A percentile compares a stretch with the other conserved stretches of the same genome.
phyloP scores from a whole-genome alignment of 2,113 vertebrate genomes.

The Lasiurus borealis region DNA sequence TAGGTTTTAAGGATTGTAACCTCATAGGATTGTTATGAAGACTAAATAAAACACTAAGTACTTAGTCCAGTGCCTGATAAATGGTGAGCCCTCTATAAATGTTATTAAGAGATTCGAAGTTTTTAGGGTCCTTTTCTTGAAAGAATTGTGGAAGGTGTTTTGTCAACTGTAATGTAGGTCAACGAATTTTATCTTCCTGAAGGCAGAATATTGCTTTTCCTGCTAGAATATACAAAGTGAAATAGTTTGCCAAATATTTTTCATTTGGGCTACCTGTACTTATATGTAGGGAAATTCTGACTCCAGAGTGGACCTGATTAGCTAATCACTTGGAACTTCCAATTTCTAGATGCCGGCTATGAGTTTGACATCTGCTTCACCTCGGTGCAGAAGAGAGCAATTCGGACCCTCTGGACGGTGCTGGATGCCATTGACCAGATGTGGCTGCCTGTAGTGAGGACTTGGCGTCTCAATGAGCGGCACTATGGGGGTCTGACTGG shows the following conservation, averaged over 20 bases:
- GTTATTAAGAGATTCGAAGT: neutral
- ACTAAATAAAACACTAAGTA: conserved; percentile 13
- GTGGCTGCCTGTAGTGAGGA: conserved; percentile 93
- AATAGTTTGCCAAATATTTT: conserved; percentile 1
- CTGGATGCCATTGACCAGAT: conserved; percentile 93
- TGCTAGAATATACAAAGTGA: neutral
- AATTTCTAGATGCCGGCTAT: conserved; percentile 89
- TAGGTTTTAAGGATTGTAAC: neutral
- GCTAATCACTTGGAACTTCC: conserved; percentile 10
- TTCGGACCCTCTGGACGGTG: conserved; percentile 92
- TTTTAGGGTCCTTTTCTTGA: conserved; percentile 29
- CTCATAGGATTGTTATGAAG: neutral
- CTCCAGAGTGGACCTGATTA: neutral
- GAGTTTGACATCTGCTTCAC: conserved; percentile 96
- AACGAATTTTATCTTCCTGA: conserved; percentile 11
- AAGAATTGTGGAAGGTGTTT: neutral
- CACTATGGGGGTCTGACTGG: conserved; percentile 93
- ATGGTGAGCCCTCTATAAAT: conserved; percentile 1
- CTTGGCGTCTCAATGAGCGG: conserved; percentile 93
- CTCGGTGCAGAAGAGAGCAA: conserved; percentile 93
- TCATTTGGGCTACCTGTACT: neutral
- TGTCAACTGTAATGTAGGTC: neutral
- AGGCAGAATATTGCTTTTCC: conserved; percentile 24
- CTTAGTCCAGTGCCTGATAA: neutral
- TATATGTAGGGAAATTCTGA: neutral